These are phyloP conservation scores for Drosophila rufa DNA, from an alignment of 1,140 invertebrate species.

Conservation along the genomic window DNA sequence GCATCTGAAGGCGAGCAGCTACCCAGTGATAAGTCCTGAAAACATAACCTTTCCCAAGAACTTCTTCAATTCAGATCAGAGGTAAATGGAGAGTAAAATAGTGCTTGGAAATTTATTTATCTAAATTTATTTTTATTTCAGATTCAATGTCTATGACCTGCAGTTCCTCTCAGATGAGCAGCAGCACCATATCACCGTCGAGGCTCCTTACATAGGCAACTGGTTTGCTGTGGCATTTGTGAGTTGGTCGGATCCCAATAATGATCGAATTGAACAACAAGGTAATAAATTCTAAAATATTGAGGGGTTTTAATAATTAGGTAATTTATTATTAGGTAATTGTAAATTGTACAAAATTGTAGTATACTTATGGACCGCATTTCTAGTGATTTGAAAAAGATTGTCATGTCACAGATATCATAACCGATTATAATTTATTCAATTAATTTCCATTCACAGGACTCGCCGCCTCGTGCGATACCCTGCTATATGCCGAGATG, in stretches of 20 bases:
- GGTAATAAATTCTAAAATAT: slow-evolving; percentile 85
- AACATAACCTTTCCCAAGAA: slow-evolving; percentile 89
- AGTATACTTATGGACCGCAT: too few species aligned
- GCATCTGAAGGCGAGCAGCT: slow-evolving; percentile 90
- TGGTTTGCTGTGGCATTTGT: slow-evolving; percentile 93
- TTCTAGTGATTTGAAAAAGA: too few species aligned
- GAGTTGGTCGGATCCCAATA: slow-evolving; percentile 90
- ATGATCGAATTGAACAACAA: slow-evolving; percentile 90
- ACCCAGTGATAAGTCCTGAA: slow-evolving; percentile 91
- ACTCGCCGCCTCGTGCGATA: slow-evolving; percentile 86
- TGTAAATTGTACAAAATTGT: too few species aligned
- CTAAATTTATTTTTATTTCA: slow-evolving; percentile 3
- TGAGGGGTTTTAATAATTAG: too few species aligned
- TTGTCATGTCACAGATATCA: too few species aligned
- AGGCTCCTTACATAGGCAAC: slow-evolving; percentile 89
- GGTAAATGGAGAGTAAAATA: slow-evolving; percentile 9
- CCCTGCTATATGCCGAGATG: slow-evolving; percentile 76
- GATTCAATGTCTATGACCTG: slow-evolving; percentile 68
- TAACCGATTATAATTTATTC: too few species aligned
- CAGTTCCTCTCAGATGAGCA: slow-evolving; percentile 86
- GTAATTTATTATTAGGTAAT: too few species aligned
- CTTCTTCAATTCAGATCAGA: slow-evolving; percentile 86
- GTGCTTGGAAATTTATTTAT: too few species aligned
- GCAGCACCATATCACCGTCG: slow-evolving; percentile 86
- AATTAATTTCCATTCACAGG: slow-evolving; percentile 71